Conservation (phyloP, 2,888 invertebrate genomes). For the Coenonympha arcania region DNA sequence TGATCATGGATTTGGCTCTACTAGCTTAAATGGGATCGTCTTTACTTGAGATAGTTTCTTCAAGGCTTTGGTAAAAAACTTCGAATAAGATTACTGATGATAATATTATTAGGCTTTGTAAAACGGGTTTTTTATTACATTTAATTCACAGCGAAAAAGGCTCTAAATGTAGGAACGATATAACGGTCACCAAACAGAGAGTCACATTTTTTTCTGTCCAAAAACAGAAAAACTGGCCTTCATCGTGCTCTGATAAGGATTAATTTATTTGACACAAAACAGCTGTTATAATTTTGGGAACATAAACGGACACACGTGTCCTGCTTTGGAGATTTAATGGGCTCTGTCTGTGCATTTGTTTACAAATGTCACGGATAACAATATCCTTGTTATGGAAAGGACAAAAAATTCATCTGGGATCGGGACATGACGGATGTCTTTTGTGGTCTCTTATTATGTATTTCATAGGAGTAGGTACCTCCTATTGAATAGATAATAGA, state of each 20-base stretch:
- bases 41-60: no score
- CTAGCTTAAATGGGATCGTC: no score
- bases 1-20: no score
- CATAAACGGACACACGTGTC: constrained; percentile 20
- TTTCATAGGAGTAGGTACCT: no score
- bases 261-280: constrained; percentile 24
- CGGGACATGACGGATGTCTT: neutral
- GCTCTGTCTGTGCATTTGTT: constrained; percentile 19
- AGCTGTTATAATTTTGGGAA: constrained; percentile 22
- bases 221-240: constrained; percentile 1
- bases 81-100: no score
- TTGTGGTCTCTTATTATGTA: neutral
- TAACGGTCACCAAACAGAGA: neutral
- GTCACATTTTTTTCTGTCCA: neutral
- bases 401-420: constrained; percentile 12
- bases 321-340: constrained; percentile 20
- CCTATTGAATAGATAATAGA: no score
- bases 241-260: constrained; percentile 12
- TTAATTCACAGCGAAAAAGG: no score
- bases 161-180: no score
- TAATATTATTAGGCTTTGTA: no score
- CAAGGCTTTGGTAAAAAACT: no score
- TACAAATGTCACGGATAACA: constrained; percentile 23
- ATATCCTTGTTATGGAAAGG: constrained; percentile 18
- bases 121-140: no score